Conservation (phyloP, 1,140 invertebrate genomes). For the Mamestra configurata region DNA sequence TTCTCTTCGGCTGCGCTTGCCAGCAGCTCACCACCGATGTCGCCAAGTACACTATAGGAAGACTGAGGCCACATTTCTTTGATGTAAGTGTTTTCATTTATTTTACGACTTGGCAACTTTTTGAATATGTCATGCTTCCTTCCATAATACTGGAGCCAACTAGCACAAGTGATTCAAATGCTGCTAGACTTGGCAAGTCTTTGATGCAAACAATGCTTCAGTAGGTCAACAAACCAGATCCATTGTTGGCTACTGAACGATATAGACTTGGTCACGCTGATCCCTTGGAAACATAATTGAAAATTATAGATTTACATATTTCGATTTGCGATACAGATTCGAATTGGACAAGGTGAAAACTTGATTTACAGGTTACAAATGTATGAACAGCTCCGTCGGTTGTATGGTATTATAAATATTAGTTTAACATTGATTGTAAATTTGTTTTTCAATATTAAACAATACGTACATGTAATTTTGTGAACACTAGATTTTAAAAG, state of each 20-base stretch:
- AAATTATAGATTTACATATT: background rate
- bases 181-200: background rate
- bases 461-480: too few species aligned
- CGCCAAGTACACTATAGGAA: constrained; percentile 97
- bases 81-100: constrained; percentile 85
- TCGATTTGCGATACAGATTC: background rate
- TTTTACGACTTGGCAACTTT: background rate
- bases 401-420: background rate
- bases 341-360: background rate
- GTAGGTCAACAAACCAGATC: background rate
- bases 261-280: background rate
- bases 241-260: background rate
- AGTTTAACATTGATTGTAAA: background rate
- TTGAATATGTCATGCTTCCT: background rate
- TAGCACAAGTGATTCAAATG: background rate
- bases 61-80: constrained; percentile 97
- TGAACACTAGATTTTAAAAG: too few species aligned
- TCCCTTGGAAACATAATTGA: background rate
- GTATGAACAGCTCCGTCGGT: background rate
- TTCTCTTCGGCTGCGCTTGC: constrained; percentile 95
- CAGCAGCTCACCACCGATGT: constrained; percentile 96
- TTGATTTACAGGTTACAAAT: background rate
- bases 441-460: background rate
- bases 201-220: background rate
- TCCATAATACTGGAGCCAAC: background rate